These are phyloP conservation scores for Escarpia spicata DNA, from an alignment of 2,888 invertebrate species.

Conservation along the genomic window DNA sequence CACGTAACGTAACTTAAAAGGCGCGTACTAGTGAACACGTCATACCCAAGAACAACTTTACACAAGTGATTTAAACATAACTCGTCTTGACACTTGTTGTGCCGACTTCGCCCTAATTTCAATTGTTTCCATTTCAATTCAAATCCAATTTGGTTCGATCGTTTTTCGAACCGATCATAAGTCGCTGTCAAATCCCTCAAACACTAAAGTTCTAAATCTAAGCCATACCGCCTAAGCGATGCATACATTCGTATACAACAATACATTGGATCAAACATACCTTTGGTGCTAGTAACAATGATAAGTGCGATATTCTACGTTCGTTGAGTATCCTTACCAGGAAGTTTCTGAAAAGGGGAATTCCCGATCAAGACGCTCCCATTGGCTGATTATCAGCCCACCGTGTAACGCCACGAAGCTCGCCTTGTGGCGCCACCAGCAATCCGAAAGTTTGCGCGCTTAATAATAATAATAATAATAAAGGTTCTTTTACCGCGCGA, in stretches of 20 bases:
- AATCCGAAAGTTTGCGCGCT: too few species aligned
- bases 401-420: too few species aligned
- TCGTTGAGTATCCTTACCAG: not conserved
- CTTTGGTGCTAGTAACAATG: not conserved
- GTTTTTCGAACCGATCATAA: not conserved
- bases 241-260: not conserved
- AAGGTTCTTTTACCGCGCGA: too few species aligned
- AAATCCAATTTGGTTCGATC: not conserved
- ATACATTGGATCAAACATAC: conserved; percentile 7
- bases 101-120: not conserved
- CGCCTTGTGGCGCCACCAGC: too few species aligned
- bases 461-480: too few species aligned
- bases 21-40: too few species aligned
- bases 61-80: too few species aligned
- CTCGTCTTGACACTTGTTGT: too few species aligned
- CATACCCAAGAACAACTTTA: too few species aligned
- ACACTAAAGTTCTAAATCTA: not conserved
- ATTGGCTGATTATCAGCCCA: too few species aligned
- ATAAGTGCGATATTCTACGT: not conserved
- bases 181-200: not conserved
- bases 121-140: too few species aligned
- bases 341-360: not conserved
- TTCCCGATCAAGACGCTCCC: not conserved
- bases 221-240: not conserved
- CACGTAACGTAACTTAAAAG: too few species aligned